Evolutionary conservation across 1,140 invertebrate genomes (phyloP), one percentile per base, ranked within the genome.

Genomic region (Drosophila elegans): DNA sequence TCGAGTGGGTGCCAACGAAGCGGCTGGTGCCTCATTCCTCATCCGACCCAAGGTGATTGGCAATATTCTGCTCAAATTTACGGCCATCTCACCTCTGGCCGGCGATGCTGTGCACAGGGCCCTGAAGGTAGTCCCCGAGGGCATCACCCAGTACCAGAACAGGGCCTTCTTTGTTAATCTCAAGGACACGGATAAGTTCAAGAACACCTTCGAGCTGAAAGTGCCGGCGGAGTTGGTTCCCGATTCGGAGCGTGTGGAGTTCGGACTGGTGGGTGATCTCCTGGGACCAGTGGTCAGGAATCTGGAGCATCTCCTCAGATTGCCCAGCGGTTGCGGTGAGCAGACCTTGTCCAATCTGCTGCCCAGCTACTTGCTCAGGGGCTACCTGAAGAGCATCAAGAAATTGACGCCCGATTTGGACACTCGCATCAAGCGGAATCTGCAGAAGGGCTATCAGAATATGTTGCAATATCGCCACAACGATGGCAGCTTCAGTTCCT

Each of bases 401-500:
- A 90, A 89, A 21, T 59, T 93, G 0, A 93, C 93, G 1, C 93
- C 93, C 0, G 86, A 90, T 93, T 93, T 98, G 21, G 94, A 97
- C 88, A 93, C 94, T 4, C 96, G 96, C 92, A 95, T 97, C 3
- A 91, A 96, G 16, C 93, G 94, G 11, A 96, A 96, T 81, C 95
- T 99, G 91, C 96, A 29, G 96, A 98, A 93, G 94, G 97, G 98
- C n/a, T 98, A 98, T 90, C 98, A 99, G 92, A 94, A 97, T 68
- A 96, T 99, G 92, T 93, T 99, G 80, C 97, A 96, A 2, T 99
- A 97, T 91, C 95, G 95, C 60, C 96, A 97, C 71, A 89, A 93
- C 2, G 98, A 99, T 93, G 98, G 98, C 9, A 99, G 98, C 0
- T 99, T 98, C 92, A 98, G 97, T 86, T 96, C 97, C 93, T 99